These are phyloP conservation scores for Lasioglossum malachurum DNA, from an alignment of 2,888 invertebrate genomes.

Conservation along the genomic window DNA sequence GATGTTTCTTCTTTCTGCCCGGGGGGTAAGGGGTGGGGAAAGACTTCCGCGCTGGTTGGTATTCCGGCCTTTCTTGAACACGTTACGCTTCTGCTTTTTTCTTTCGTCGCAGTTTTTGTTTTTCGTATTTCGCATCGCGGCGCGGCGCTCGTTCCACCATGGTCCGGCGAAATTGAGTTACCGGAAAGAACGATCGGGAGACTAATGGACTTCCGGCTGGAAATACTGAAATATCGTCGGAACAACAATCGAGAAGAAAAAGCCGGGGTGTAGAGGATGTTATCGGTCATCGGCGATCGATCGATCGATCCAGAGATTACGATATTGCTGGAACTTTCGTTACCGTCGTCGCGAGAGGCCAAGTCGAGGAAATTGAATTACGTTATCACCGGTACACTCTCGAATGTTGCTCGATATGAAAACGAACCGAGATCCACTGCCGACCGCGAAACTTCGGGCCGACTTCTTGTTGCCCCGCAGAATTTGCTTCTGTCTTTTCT, in stretches of 20 bases:
- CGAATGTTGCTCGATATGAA: conserved; percentile 71
- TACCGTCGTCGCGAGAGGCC: conserved; percentile 39
- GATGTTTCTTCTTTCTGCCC: conserved; percentile 17
- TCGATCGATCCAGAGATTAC: conserved; percentile 17
- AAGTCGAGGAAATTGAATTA: conserved; percentile 69
- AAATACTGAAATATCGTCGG: conserved; percentile 31
- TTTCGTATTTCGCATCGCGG: conserved; percentile 22
- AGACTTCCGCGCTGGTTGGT: conserved; percentile 36
- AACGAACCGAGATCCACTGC: conserved; percentile 60
- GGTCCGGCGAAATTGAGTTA: conserved; percentile 69
- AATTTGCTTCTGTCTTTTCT: conserved; percentile 26
- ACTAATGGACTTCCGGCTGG: conserved; percentile 69
- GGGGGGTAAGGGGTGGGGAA: not conserved
- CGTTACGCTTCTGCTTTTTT: conserved; percentile 20
- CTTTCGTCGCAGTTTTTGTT: not conserved
- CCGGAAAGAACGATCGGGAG: conserved; percentile 67
- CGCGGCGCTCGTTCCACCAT: conserved; percentile 33
- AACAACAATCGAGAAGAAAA: conserved; percentile 16
- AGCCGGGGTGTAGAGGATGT: conserved; percentile 49
- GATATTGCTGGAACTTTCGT: conserved; percentile 59
- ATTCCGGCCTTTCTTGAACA: conserved; percentile 11
- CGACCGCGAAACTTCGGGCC: conserved; percentile 56
- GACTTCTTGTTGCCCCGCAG: conserved; percentile 29
- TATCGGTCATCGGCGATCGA: conserved; percentile 63
- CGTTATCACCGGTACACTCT: conserved; percentile 64